phyloP scores from a whole-genome alignment of 2,888 invertebrate species.

The Hirtodrosophila duncani region DNA sequence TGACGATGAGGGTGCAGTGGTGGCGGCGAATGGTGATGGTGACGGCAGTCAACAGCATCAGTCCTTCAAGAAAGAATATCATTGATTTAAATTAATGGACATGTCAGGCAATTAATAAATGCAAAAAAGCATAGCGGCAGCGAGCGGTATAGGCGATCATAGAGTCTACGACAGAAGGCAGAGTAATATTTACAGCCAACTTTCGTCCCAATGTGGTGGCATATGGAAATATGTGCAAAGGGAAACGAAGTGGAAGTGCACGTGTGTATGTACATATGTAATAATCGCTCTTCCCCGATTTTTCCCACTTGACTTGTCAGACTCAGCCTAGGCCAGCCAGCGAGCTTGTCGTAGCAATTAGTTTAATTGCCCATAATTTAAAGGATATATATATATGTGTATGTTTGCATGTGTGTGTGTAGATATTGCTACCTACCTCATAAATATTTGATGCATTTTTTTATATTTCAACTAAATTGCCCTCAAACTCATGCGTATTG shows the following conservation, averaged over 20 bases:
- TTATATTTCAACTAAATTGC: conserved; percentile 16
- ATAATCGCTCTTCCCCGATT: no score
- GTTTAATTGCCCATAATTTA: conserved; percentile 45
- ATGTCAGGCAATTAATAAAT: conserved; percentile 79
- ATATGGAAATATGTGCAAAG: no score
- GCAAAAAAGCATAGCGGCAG: conserved; percentile 75
- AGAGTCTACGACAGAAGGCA: no score
- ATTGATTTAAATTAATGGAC: conserved; percentile 77
- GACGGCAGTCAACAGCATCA: conserved; percentile 11
- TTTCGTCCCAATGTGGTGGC: no score
- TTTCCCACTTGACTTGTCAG: no score
- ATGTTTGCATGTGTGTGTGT: neutral
- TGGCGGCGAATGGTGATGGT: conserved; percentile 5
- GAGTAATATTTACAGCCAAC: no score
- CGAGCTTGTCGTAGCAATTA: conserved; percentile 36
- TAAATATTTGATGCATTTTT: conserved; percentile 34
- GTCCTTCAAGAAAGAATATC: conserved; percentile 51
- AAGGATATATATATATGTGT: no score
- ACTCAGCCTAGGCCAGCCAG: no score
- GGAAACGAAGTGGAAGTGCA: no score
- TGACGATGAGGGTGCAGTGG: conserved; percentile 1
- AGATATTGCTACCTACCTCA: neutral
- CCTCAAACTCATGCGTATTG: no score
- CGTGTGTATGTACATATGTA: neutral
- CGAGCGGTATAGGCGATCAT: conserved; percentile 9